These are phyloP conservation scores for Heptranchias perlo DNA, from an alignment of 2,113 vertebrate genomes.

Conservation along the genomic window DNA sequence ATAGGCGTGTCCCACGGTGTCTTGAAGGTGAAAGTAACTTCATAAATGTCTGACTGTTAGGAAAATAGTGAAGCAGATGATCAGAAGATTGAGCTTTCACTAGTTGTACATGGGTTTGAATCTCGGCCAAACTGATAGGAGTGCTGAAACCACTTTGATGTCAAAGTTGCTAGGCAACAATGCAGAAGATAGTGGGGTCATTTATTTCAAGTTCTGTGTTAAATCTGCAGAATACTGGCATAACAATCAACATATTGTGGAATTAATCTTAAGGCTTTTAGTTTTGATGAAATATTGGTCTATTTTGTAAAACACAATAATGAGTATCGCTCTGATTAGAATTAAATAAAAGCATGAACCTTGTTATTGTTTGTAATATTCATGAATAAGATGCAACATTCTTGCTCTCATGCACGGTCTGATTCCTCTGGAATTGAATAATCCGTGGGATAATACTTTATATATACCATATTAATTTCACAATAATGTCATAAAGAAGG, in stretches of 20 bases:
- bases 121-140: not conserved
- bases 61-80: not conserved
- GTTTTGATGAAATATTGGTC: not conserved
- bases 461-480: not conserved
- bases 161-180: slow-evolving; percentile 26
- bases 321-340: not conserved
- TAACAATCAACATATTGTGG: not conserved
- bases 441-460: not conserved
- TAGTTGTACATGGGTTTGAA: not conserved
- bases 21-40: not conserved
- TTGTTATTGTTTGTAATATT: not conserved
- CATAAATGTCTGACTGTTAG: not conserved
- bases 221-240: not conserved
- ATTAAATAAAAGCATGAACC: not conserved
- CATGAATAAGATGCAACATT: not conserved
- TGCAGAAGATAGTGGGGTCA: not conserved
- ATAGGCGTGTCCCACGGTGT: not conserved
- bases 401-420: not conserved
- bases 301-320: not conserved
- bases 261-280: not conserved
- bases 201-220: not conserved
- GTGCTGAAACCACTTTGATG: not conserved
- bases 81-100: not conserved
- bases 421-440: not conserved
- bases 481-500: not conserved